phyloP scores from a whole-genome alignment of 2,888 invertebrate species.

The Anoplius nigerrimus region DNA sequence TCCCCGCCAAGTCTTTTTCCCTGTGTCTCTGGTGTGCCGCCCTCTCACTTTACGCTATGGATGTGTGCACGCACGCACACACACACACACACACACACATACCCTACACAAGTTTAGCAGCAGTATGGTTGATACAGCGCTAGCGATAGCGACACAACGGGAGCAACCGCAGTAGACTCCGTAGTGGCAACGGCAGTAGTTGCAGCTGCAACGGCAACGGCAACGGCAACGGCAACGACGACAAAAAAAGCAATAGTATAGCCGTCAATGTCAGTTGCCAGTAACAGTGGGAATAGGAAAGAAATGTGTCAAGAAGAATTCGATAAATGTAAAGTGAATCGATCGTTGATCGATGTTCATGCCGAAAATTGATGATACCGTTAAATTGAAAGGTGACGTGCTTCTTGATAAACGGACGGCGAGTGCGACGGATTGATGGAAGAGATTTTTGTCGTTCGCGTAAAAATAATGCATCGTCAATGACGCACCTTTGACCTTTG shows the following conservation, averaged over 20 bases:
- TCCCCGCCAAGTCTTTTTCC: not conserved
- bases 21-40: not conserved
- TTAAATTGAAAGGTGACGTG: not conserved
- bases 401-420: not conserved
- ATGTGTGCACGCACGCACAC: not conserved
- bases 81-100: not conserved
- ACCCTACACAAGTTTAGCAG: not conserved
- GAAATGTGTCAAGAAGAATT: too few species aligned
- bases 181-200: not conserved
- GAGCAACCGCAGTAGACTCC: not conserved
- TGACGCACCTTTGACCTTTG: slow-evolving; percentile 4
- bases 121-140: not conserved
- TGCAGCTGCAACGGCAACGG: not conserved
- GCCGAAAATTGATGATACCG: not conserved
- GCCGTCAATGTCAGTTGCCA: too few species aligned
- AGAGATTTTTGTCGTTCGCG: not conserved
- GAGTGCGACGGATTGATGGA: not conserved
- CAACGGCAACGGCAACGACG: not conserved
- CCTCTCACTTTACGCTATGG: not conserved
- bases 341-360: too few species aligned
- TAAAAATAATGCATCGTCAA: not conserved
- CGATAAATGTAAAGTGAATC: too few species aligned
- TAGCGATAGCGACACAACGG: not conserved
- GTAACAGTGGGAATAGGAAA: too few species aligned
- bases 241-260: too few species aligned